Evolutionary conservation across 2,888 invertebrate genomes (phyloP).

Genomic region (Leucophenga maculata): DNA sequence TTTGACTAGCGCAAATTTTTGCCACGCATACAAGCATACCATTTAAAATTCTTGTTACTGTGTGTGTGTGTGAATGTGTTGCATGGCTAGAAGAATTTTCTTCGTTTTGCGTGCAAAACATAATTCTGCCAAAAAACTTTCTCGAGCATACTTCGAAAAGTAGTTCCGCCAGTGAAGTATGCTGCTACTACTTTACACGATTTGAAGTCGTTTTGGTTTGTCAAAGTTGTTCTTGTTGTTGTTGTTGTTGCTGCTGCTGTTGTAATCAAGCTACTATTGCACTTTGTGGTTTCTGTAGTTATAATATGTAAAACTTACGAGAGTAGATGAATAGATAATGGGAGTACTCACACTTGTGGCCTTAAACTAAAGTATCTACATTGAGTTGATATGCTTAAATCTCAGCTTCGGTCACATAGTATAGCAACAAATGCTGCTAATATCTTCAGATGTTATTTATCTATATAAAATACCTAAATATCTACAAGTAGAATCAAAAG

Average conservation of each 20-base stretch:
- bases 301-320: not conserved
- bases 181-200: too few species aligned
- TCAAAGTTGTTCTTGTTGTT: too few species aligned
- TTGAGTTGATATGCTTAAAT: too few species aligned
- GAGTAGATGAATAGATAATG: not conserved
- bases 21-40: not conserved
- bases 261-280: conserved; percentile 14
- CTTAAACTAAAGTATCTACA: too few species aligned
- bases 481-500: too few species aligned
- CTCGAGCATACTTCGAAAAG: conserved; percentile 13
- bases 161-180: not conserved
- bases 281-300: not conserved
- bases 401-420: too few species aligned
- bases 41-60: not conserved
- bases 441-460: too few species aligned
- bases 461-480: too few species aligned
- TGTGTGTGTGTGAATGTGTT: not conserved
- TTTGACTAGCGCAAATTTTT: conserved; percentile 15
- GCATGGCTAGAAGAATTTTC: not conserved
- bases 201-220: too few species aligned
- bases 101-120: conserved; percentile 17
- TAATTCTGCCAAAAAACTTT: conserved; percentile 25
- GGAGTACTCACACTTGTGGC: too few species aligned
- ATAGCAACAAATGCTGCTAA: too few species aligned
- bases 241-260: not conserved